Base-by-base conservation (phyloP, 1,140 invertebrate species). In the Leptestheria dahalacensis region DNA sequence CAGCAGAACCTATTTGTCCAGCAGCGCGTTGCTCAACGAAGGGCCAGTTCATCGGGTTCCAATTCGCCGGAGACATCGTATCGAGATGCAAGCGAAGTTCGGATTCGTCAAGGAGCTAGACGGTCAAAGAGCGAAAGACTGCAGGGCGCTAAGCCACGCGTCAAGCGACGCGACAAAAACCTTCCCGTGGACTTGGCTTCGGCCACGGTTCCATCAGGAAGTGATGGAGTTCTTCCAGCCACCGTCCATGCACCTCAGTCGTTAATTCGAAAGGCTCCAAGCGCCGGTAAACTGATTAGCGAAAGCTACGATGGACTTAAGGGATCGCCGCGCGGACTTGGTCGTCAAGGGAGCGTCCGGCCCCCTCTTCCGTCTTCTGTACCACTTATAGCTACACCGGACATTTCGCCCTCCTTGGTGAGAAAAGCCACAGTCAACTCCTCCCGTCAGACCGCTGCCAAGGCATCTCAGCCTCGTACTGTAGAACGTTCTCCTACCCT, bases 191-290 rank as follows among this genome's bases (percentile, higher is more conserved):
- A 60, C 23, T 28, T 25, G 20, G 58, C 58, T 11, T 33, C 47
- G 24, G 26, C 48, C 4, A 25, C 47, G 4, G 48, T 66, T 75
- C 10, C 75, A 74, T 6, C 75, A 76, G 64, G 65, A 63, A 64
- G 66, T 4, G 62, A 63, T 10, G 59, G 64, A 11, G n/a, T 21
- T 28, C 58, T 23, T 58, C 33, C 48, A 10, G 62, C 65, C 48
- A 64, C 63, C 47, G 60, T 64, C 48, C 64, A 65, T 47, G 63
- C 64, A 3, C 65, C 66, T 47, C 66, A 67, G 48, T 64, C 66
- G 1, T 67, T 67, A 59, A 50, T 67, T 10, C 61, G 61, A 2
- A 66, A 66, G 63, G 65, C 65, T 3, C 65, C 65, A 15, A 66
- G 65, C 51, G 49, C 61, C 18, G 66, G 66, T 47, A 29, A 63